Evolutionary conservation across 2,888 invertebrate species (phyloP), one percentile per base, ranked within the genome.

Genomic region (Maniola hyperantus): DNA sequence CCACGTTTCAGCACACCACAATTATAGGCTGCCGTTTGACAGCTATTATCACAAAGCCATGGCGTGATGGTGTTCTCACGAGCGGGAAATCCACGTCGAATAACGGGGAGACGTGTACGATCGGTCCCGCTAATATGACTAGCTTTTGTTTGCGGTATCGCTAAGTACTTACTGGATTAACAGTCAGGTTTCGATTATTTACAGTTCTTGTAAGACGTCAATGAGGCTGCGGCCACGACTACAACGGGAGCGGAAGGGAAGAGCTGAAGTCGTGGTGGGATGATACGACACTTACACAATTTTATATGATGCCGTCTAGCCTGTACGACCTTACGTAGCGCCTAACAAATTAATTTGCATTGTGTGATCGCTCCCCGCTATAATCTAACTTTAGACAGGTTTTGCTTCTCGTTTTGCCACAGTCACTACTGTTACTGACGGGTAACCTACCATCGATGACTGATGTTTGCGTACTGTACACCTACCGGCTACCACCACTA

Each of bases 41-140:
- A 83, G 79, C 85, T 82, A 86, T 87, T 85, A 85, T 83, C 73
- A 77, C 74, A 77, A 79, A 81, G 78, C 76, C 58, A 36, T 60
- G 64, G 79, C 82, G 83, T 80, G 83, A 82, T 79, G 79, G 78
- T 73, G 77, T 83, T 86, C 88, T 88, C 88, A 87, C 87, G 88
- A 85, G 79, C 74, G 67, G 78, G 71, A 75, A 74, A 74, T 67
- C 73, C 64, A 74, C 74, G 74, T 66, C 73, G 73, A 68, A 60
- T 64, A 67, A 64, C 64, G 61, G 64, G 5, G n/a, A 48, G 59
- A 46, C 48, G 48, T 36, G 55, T 55, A 55, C 48, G 36, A 64
- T 68, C 54, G 34, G 51, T 64, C 36, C 55, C 55, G 61, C 61
- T 61, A 67, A 55, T 61, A 64, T 65, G 50, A 54, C 60, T 59